Conservation (phyloP, 1,140 invertebrate species). For the Latrodectus geometricus region DNA sequence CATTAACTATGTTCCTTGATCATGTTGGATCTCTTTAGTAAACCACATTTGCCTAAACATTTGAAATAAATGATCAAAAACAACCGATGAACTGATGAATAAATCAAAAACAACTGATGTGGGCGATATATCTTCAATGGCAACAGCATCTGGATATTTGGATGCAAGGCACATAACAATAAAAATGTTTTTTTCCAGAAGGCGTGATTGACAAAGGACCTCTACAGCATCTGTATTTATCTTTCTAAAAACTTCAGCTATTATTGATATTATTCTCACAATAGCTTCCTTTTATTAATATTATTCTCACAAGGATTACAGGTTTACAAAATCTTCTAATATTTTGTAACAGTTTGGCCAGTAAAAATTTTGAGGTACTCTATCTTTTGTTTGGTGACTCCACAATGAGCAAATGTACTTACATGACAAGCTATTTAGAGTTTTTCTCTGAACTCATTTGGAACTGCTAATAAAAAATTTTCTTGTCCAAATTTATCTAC, state of each 20-base stretch:
- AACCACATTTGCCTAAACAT: too few species aligned
- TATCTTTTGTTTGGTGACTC: constrained; percentile 2
- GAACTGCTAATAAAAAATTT: background rate
- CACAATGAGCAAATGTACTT: background rate
- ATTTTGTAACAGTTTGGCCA: background rate
- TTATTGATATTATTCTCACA: background rate
- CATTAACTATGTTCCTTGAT: too few species aligned
- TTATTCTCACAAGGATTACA: background rate
- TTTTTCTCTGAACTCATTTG: background rate
- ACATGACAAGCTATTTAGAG: background rate
- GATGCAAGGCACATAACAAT: too few species aligned
- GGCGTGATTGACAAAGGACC: too few species aligned
- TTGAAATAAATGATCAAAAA: too few species aligned
- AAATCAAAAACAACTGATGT: too few species aligned
- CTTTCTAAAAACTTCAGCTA: background rate
- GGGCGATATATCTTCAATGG: too few species aligned
- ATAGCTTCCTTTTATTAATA: background rate
- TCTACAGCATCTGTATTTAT: too few species aligned
- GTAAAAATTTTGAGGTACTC: background rate
- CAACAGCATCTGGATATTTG: too few species aligned
- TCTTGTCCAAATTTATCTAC: background rate
- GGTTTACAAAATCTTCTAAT: background rate
- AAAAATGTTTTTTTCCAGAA: too few species aligned
- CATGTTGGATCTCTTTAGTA: too few species aligned
- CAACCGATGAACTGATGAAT: too few species aligned